These are phyloP conservation scores for Pantherophis guttatus DNA, from an alignment of 2,113 vertebrate species.

Conservation along the genomic window DNA sequence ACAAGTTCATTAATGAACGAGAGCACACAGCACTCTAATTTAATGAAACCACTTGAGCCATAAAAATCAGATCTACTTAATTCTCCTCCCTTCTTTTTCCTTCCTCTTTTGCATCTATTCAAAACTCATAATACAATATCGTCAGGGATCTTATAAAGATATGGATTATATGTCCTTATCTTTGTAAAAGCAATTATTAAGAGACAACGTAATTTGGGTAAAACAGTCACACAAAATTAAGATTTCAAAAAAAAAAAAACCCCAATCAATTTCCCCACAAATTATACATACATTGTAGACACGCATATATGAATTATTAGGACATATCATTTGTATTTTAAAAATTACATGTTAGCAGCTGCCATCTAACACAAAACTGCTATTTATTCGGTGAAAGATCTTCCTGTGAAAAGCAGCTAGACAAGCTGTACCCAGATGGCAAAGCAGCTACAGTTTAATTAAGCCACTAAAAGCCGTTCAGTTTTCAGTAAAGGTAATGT, in stretches of 20 bases:
- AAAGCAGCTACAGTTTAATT: conserved; percentile 85
- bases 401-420: conserved; percentile 72
- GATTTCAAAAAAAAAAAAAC: conserved; percentile 20
- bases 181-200: conserved; percentile 59
- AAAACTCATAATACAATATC: conserved; percentile 67
- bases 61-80: conserved; percentile 86
- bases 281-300: conserved; percentile 35
- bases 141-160: conserved; percentile 64
- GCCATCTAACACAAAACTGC: conserved; percentile 62
- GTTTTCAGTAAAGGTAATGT: conserved; percentile 81
- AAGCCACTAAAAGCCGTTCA: conserved; percentile 84
- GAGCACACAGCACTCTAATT: conserved; percentile 87
- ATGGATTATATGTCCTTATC: conserved; percentile 60
- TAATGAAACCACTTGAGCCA: conserved; percentile 98
- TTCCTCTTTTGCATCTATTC: conserved; percentile 63
- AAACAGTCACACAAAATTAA: neutral
- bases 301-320: conserved; percentile 51
- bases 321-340: conserved; percentile 61
- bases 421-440: conserved; percentile 80
- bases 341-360: conserved; percentile 64
- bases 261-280: conserved; percentile 33
- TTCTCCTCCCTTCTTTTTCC: conserved; percentile 63
- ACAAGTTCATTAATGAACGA: conserved; percentile 94
- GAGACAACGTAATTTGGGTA: conserved; percentile 26
- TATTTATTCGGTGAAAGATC: conserved; percentile 74